Base-by-base conservation (phyloP, 2,888 invertebrate genomes). In the Carterocephalus palaemon region DNA sequence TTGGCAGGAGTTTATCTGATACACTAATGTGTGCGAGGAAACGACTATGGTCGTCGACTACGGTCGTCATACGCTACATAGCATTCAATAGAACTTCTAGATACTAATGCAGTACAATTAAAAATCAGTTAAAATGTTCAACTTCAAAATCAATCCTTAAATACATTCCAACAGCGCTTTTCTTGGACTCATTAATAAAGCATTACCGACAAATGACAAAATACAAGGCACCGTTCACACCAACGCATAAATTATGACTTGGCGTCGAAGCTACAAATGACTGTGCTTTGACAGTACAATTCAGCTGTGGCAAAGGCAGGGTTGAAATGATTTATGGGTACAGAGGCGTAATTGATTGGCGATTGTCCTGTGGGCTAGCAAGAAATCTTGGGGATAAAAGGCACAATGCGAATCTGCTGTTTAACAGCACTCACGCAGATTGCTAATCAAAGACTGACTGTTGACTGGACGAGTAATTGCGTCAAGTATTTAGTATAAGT, bases 341-440 rank as follows among this genome's bases (percentile, higher is more conserved):
- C 50, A 56, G 61, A 60, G 51, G 56, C 46, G 60, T 64, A 67
- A 74, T 70, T 73, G 68, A 71, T 68, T 65, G 68, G 57, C 52
- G 55, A 65, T 60, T 43, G 43, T 43, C 22, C 43, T 22, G 34
- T 5, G 24, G 32, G 26, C 12, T 10, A 34, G 17, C 42, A 42
- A 42, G 36, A 43, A 36, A 36, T 43, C 36, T 43, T 43, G 22
- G 22, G 17, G 9, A 22, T 29, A 29, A 17, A 29, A 15, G 41
- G n/a, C 9, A 15, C 13, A n/a, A 28, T 28, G 12, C 28, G 15
- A 28, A 28, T 28, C 3, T 28, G n/a, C n/a, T n/a, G n/a, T n/a
- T n/a, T n/a, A n/a, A n/a, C 13, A 28, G 13, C 13, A 28, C 15
- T 28, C 28, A 28, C 13, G 15, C 4, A 15, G 13, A 12, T 12